Conservation (phyloP, 2,888 invertebrate species). For the Craniophora ligustri region DNA sequence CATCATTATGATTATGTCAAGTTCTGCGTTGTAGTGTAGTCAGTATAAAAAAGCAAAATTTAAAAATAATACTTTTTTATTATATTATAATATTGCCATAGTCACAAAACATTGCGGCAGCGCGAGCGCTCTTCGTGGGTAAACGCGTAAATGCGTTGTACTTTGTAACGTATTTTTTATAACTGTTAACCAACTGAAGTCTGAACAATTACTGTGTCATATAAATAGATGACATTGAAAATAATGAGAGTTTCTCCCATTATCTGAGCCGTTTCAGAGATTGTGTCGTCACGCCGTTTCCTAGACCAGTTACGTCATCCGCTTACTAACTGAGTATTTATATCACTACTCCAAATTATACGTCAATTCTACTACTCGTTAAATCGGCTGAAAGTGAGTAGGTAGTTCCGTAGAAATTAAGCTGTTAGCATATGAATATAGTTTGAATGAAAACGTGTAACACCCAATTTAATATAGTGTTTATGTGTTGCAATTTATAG, state of each 20-base stretch:
- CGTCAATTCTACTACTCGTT: constrained; percentile 18
- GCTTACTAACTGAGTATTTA: constrained; percentile 27
- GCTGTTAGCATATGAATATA: constrained; percentile 13
- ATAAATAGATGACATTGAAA: constrained; percentile 18
- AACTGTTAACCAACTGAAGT: not conserved
- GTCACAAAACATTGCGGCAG: no score
- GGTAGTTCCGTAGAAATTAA: constrained; percentile 21
- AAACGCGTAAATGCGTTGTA: not conserved
- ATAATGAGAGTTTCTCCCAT: constrained; percentile 36
- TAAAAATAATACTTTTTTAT: no score
- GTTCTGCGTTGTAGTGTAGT: no score
- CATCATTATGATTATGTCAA: no score
- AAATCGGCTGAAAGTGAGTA: constrained; percentile 26
- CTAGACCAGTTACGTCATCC: constrained; percentile 39
- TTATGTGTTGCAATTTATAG: not conserved
- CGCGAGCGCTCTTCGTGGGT: no score
- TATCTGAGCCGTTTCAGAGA: constrained; percentile 16
- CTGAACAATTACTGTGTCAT: not conserved
- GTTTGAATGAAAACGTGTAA: constrained; percentile 6
- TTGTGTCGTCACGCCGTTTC: constrained; percentile 32
- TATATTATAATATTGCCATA: no score
- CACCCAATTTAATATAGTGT: no score
- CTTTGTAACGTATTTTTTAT: no score
- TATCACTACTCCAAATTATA: constrained; percentile 23
- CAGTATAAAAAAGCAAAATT: no score